Evolutionary conservation across 2,113 vertebrate species (phyloP), one percentile per base, ranked within the genome.

Genomic region (Fregata magnificens): DNA sequence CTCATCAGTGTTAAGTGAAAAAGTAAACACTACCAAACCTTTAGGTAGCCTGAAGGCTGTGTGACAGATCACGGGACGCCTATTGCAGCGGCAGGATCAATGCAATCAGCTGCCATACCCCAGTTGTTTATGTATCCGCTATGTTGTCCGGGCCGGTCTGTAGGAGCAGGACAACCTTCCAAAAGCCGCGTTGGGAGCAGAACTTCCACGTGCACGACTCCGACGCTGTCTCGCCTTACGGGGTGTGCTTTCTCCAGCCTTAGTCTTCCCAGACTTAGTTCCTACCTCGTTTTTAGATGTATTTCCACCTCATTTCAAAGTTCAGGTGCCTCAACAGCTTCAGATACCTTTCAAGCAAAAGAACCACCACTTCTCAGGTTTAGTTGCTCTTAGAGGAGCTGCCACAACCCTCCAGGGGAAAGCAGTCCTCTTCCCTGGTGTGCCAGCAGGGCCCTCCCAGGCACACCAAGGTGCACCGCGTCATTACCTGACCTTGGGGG

Each of bases 61-160:
- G 8, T 21, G n/a, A 49, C 19, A 10, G 15, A 15, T 13, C 28
- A 31, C 3, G 1, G 34, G 56, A 14, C 36, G 13, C 11, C 36
- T 10, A 3, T 1, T 11, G 59, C 15, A 18, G 52, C 7, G 3
- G 28, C 11, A 56, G 29, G 17, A 56, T 11, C 28, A 24, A 26
- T 4, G 32, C 9, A 3, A 32, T 12, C 45, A 29, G 49, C 38
- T 40, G 36, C 29, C 17, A 0, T 25, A 32, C 17, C 17, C 28
- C 16, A 11, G 18, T 0, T 19, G 24, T 16, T 44, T 8, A 36
- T 2, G 24, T 9, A 26, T 2, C 26, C 0, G 2, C 20, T 16
- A 0, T 10, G 6, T 3, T 2, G 8, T 25, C 32, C 5, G 1
- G 28, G 40, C 6, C 0, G 2, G 24, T n/a, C 59, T 8, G 20